Base-by-base conservation (phyloP, 2,113 vertebrate genomes). In the Dromaius novaehollandiae region DNA sequence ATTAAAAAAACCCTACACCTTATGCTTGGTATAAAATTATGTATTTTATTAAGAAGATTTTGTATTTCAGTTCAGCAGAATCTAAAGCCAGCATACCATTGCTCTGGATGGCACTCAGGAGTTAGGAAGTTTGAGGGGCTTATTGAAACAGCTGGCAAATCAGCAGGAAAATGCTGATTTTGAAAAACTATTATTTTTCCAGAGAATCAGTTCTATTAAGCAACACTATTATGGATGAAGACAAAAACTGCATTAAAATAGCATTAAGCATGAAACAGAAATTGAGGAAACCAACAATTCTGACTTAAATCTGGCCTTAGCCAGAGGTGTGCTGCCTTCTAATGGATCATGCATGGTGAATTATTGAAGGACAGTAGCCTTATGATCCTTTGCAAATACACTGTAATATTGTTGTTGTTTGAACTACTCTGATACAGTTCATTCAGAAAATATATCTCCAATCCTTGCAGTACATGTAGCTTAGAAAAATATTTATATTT, bases 181-280 rank as follows among this genome's bases (percentile, higher is more conserved):
- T 94, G 95, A 97, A 97, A 97, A 98, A 93, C 86, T 92, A 83
- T 96, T 98, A 91, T 97, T 98, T 97, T 98, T 97, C 94, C 96
- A 92, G 95, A 96, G 97, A 98, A 98, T 97, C 96, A 98, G 97
- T 97, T 91, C 89, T 97, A 98, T 98, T 98, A 98, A 97, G 95
- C 95, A 95, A 95, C 94, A 96, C 93, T 98, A 95, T 97, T 97
- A 97, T 94, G 97, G 95, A 96, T 95, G 92, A 98, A 98, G 94
- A 96, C 95, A 97, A 97, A 97, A 98, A 94, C 90, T 94, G 81
- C 91, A 97, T 95, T 97, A 97, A 97, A 98, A 97, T 93, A 93
- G 82, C 94, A 90, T 96, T 96, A 94, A 97, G 83, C 74, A 65
- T 94, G 91, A 95, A 96, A 95, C 91, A 98, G 95, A 97, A 97